Percentiles rank a stretch among this genome's conserved stretches.
These are phyloP conservation scores for Vimba vimba DNA, from an alignment of 2,113 vertebrate species.

Conservation along the genomic window DNA sequence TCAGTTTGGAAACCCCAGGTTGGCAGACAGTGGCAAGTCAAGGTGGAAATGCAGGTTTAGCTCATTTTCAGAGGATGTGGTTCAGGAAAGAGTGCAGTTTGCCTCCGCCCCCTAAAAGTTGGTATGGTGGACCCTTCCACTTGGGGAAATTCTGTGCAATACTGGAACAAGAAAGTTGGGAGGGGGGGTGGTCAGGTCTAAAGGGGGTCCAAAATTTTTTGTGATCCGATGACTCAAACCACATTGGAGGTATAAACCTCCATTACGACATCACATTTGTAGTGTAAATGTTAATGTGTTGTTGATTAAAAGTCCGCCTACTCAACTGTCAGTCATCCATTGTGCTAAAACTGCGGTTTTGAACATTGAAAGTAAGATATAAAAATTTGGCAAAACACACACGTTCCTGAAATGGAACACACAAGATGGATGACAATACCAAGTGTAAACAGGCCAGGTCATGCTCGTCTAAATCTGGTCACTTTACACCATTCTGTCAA, in stretches of 20 bases:
- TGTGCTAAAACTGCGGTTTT: neutral
- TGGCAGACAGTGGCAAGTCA: neutral
- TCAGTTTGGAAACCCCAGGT: conserved; percentile 18
- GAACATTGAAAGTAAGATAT: neutral
- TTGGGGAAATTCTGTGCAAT: conserved; percentile 25
- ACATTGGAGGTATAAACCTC: neutral
- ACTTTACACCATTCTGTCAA: neutral
- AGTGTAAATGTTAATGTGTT: neutral
- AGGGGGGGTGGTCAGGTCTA: neutral
- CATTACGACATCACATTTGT: neutral
- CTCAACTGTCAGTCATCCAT: neutral
- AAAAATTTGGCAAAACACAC: neutral
- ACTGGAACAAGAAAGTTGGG: conserved; percentile 20
- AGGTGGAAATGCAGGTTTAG: conserved; percentile 34
- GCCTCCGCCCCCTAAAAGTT: neutral
- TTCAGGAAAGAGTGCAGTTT: conserved; percentile 30
- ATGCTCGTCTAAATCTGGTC: neutral
- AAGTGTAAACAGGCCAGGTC: conserved; percentile 1
- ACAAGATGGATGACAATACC: neutral
- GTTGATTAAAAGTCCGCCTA: neutral
- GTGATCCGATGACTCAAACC: neutral
- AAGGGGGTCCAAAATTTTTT: neutral
- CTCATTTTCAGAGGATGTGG: conserved; percentile 44
- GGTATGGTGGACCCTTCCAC: conserved; percentile 27
- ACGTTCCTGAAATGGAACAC: neutral